Conservation (phyloP, 2,888 invertebrate species). For the Nomada ferruginata region DNA sequence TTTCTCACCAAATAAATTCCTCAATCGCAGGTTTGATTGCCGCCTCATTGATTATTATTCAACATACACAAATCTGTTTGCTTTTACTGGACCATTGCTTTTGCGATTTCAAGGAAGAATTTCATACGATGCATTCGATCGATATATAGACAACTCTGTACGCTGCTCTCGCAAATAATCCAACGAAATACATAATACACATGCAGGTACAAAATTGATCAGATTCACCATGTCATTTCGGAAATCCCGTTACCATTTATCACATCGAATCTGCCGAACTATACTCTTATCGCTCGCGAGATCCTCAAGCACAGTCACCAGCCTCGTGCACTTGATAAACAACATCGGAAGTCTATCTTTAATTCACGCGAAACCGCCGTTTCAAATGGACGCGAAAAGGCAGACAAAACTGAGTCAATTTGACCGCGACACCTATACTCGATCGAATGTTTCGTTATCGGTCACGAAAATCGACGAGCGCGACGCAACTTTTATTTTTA, state of each 20-base stretch:
- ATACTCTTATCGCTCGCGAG: not conserved
- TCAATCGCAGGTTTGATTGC: too few relatives aligned
- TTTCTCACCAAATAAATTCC: too few relatives aligned
- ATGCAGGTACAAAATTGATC: not conserved
- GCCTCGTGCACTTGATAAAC: not conserved
- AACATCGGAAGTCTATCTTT: too few relatives aligned
- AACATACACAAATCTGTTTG: too few relatives aligned
- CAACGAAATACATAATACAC: too few relatives aligned
- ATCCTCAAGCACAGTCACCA: not conserved
- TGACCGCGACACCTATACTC: slow-evolving; percentile 13
- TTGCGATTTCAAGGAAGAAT: too few relatives aligned
- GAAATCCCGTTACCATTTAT: not conserved
- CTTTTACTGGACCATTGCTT: too few relatives aligned
- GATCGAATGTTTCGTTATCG: slow-evolving; percentile 47
- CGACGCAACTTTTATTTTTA: slow-evolving; percentile 12
- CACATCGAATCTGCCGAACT: not conserved
- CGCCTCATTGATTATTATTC: too few relatives aligned
- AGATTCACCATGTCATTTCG: not conserved
- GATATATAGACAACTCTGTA: too few relatives aligned
- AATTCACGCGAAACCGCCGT: too few relatives aligned
- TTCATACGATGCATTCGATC: too few relatives aligned
- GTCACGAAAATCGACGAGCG: slow-evolving; percentile 34
- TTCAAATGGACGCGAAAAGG: not conserved
- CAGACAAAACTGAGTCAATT: not conserved
- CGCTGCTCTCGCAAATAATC: too few relatives aligned